Evolutionary conservation across 2,888 invertebrate genomes (phyloP).

Genomic region (Tachina grossa): DNA sequence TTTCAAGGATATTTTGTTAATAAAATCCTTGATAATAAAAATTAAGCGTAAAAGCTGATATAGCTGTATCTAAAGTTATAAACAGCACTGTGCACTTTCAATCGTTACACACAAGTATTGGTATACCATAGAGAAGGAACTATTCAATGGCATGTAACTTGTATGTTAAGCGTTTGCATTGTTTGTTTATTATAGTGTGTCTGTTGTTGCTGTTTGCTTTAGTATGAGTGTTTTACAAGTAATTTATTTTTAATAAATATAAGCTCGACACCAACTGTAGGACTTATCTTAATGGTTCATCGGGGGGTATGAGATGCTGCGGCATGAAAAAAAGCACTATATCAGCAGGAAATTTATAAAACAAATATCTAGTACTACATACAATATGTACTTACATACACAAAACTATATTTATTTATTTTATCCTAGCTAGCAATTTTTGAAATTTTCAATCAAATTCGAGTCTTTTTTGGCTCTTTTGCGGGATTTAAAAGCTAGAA

Average conservation of each 20-base stretch:
- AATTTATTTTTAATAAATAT: constrained; percentile 71
- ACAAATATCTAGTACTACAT: constrained; percentile 19
- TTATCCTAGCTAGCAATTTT: too few relatives aligned
- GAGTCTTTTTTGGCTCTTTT: too few relatives aligned
- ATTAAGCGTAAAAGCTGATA: too few relatives aligned
- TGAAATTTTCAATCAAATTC: too few relatives aligned
- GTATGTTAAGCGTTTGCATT: constrained; percentile 52
- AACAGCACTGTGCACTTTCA: not conserved
- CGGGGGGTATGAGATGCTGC: constrained; percentile 50
- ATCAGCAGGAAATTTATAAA: constrained; percentile 58
- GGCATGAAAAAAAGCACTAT: constrained; percentile 12
- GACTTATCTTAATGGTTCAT: constrained; percentile 71
- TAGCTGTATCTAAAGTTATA: not conserved
- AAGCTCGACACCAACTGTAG: constrained; percentile 68
- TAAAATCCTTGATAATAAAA: too few relatives aligned
- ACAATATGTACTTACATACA: not conserved
- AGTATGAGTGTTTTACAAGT: constrained; percentile 63
- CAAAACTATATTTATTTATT: constrained; percentile 1
- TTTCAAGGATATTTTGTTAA: too few relatives aligned
- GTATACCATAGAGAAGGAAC: constrained; percentile 21
- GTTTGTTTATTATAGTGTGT: constrained; percentile 13
- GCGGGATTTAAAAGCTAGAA: too few relatives aligned
- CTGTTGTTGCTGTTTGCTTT: constrained; percentile 17
- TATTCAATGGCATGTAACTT: constrained; percentile 56
- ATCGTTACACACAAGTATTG: constrained; percentile 18